phyloP scores from a whole-genome alignment of 1,140 invertebrate genomes.

The Tetramorium simillimum region DNA sequence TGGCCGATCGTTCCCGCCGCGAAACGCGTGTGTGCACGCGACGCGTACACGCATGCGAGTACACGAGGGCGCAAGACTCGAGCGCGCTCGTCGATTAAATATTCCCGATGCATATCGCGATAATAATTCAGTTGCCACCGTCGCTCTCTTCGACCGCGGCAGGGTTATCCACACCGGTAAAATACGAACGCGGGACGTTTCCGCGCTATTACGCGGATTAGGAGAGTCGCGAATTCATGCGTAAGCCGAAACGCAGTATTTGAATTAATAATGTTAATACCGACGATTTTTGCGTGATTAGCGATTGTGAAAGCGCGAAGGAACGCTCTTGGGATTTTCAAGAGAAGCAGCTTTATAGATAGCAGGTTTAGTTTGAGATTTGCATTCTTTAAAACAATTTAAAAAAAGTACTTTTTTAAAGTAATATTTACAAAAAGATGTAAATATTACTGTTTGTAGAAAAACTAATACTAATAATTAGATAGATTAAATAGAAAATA shows the following conservation, averaged over 20 bases:
- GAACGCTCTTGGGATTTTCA: background rate
- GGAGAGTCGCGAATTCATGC: background rate
- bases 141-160: constrained; percentile 61
- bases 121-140: constrained; percentile 69
- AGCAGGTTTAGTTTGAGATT: background rate
- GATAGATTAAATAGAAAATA: background rate
- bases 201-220: constrained; percentile 60
- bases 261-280: background rate
- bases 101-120: constrained; percentile 56
- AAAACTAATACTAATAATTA: background rate
- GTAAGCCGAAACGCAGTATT: background rate
- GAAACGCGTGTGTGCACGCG: constrained; percentile 15
- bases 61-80: background rate
- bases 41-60: background rate
- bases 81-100: constrained; percentile 53
- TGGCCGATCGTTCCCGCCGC: constrained; percentile 45
- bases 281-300: background rate
- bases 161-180: constrained; percentile 31
- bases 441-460: background rate
- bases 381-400: background rate
- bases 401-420: background rate
- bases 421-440: background rate
- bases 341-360: background rate
- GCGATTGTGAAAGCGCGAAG: background rate
- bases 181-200: constrained; percentile 55